Evolutionary conservation across 2,888 invertebrate species (phyloP), one percentile per base, ranked within the genome.

Genomic region (Zootermopsis nevadensis): DNA sequence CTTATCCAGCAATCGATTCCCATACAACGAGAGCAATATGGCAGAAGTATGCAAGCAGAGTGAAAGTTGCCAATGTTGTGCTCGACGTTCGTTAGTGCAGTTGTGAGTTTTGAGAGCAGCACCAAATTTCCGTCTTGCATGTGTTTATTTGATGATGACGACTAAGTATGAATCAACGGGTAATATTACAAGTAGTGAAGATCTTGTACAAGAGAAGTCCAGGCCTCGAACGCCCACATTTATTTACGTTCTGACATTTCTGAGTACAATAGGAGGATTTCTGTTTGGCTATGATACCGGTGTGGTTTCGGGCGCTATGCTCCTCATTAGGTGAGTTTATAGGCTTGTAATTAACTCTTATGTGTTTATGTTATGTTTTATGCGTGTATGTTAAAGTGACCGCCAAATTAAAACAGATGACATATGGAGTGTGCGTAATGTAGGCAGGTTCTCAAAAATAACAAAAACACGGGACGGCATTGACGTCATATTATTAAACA

Each of bases 271-370:
- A 22, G 91, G 91, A 7, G 91, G 91, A 1, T 91, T 91, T 86
- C 87, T 91, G 33, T 92, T 92, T 87, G 92, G 92, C n/a, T 92
- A 93, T 87, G 92, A 92, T 86, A 92, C 92, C 0, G 92, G 92
- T 12, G 91, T 92, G 53, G 90, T 92, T 4, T 91, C 91, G 0
- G 91, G 91, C 27, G 91, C 91, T 2, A 89, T 91, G 89, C 85
- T 91, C 38, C 86, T 89, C 55, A 86, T 90, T 31, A 83, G 85
- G 86, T 69, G 69, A 69, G 69, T 33, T 69, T 33, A 69, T 69
- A 15, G 31, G 33, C 6, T 22, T 31, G 15, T 69, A 33, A 27
- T 69, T 69, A 69, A 31, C 33, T 8, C 0, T 66, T 15, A 33
- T 15, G 15, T 69, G n/a, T 60, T 27, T 60, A 7, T 60, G 7